These are phyloP conservation scores for Allobates femoralis DNA, from an alignment of 2,797 vertebrate species.

Conservation along the genomic window DNA sequence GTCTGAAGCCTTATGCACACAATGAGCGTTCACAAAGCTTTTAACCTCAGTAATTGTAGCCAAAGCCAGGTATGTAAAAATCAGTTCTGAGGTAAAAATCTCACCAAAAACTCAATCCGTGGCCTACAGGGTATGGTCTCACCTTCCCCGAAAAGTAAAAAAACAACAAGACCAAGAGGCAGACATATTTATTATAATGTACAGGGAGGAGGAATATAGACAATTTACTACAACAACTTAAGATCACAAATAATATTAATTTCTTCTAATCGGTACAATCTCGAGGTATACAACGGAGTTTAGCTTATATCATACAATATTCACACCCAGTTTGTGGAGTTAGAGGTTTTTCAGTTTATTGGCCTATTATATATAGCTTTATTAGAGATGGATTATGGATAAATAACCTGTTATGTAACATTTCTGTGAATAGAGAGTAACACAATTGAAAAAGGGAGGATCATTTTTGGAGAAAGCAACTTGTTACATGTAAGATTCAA, in stretches of 20 bases:
- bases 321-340: slow-evolving; percentile 9
- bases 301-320: slow-evolving; percentile 6
- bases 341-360: slow-evolving; percentile 7
- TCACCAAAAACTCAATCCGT: too few relatives aligned
- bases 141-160: not conserved
- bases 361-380: not conserved
- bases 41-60: too few relatives aligned
- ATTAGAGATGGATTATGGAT: not conserved
- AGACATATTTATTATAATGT: slow-evolving; percentile 29
- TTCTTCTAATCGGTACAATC: not conserved
- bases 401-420: not conserved
- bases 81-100: too few relatives aligned
- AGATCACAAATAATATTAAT: not conserved
- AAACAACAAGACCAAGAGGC: not conserved
- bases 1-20: too few relatives aligned
- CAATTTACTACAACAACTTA: not conserved
- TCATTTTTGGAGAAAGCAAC: not conserved
- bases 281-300: not conserved
- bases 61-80: too few relatives aligned
- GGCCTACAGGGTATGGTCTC: not conserved
- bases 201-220: not conserved
- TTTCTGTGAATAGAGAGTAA: not conserved
- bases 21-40: too few relatives aligned
- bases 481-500: not conserved
- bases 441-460: not conserved